Evolutionary conservation across 2,888 invertebrate species (phyloP), one percentile per base, ranked within the genome.

Genomic region (Drosophila ezoana): DNA sequence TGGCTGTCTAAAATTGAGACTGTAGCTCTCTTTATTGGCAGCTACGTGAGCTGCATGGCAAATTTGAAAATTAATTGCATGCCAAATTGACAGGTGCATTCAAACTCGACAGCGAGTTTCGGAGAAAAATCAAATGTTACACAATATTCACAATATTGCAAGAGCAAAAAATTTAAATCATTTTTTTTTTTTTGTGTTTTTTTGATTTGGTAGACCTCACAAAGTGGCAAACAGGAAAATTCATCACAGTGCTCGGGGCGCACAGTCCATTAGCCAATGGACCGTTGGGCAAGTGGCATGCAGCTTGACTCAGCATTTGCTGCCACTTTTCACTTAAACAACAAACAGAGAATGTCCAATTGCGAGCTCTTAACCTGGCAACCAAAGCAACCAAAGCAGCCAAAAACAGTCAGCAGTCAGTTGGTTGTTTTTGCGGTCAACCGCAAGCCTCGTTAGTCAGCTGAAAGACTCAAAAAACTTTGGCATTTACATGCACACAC

Each of bases 371-470:
- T 38, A 64, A 60, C 57, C 67, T 62, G 44, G 35, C 56, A 52
- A 38, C 16, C 43, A 20, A 16, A 32, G 35, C 56, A 52, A 32
- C 16, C 43, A 20, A 28, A 40, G 13, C 13, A 23, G 64, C 38
- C 48, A 33, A 38, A 23, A n/a, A 16, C 40, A 44, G 38, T 23
- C 51, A 35, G 43, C 66, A 54, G 51, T 68, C 62, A 59, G 68
- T 58, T 80, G 57, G 85, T 58, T 78, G 71, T 71, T 80, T 80
- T 65, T 80, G 73, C 38, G 81, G 70, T 64, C 60, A 76, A 72
- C 80, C 67, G 57, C 72, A 62, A 71, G 44, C 37, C 62, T 72
- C 56, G 67, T 75, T 78, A 75, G 68, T 63, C 58, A 76, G 63
- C 62, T 62, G 59, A 72, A 58, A 64, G 58, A 51, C 43, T 40